phyloP scores from a whole-genome alignment of 2,888 invertebrate species.

The Thymelicus acteon region DNA sequence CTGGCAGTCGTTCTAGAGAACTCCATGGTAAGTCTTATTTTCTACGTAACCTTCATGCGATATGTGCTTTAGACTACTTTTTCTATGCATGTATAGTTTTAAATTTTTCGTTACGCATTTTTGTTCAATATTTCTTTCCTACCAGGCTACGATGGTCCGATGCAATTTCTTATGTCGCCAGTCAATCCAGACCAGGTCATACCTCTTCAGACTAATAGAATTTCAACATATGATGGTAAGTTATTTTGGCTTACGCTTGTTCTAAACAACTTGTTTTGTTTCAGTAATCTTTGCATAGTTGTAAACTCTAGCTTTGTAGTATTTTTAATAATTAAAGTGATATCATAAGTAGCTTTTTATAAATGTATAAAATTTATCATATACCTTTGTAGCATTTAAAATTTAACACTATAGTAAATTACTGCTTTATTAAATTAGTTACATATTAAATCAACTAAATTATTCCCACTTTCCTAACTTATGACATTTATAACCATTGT shows the following conservation, averaged over 20 bases:
- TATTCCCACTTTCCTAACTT: too few species aligned
- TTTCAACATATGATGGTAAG: slow-evolving; percentile 83
- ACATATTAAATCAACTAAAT: too few species aligned
- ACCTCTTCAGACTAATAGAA: slow-evolving; percentile 81
- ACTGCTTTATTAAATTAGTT: too few species aligned
- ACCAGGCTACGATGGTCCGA: slow-evolving; percentile 93
- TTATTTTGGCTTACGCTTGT: slow-evolving; percentile 5
- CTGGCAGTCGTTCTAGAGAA: slow-evolving; percentile 87
- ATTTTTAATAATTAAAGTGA: too few species aligned
- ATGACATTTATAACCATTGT: too few species aligned
- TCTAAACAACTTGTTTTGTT: neutral
- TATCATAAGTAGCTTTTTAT: too few species aligned
- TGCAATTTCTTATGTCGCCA: slow-evolving; percentile 93
- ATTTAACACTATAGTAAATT: too few species aligned
- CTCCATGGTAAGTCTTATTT: slow-evolving; percentile 85
- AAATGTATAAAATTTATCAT: too few species aligned
- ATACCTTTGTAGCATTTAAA: too few species aligned
- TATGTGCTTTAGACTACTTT: slow-evolving; percentile 34
- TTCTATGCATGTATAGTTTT: slow-evolving; percentile 51
- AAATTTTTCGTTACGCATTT: slow-evolving; percentile 53
- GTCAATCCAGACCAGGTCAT: slow-evolving; percentile 93
- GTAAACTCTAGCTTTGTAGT: too few species aligned
- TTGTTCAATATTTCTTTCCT: slow-evolving; percentile 54
- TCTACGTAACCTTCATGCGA: neutral
- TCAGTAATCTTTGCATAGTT: neutral